Evolutionary conservation across 2,888 invertebrate species (phyloP).

Genomic region (Dermolepida albohirtum): DNA sequence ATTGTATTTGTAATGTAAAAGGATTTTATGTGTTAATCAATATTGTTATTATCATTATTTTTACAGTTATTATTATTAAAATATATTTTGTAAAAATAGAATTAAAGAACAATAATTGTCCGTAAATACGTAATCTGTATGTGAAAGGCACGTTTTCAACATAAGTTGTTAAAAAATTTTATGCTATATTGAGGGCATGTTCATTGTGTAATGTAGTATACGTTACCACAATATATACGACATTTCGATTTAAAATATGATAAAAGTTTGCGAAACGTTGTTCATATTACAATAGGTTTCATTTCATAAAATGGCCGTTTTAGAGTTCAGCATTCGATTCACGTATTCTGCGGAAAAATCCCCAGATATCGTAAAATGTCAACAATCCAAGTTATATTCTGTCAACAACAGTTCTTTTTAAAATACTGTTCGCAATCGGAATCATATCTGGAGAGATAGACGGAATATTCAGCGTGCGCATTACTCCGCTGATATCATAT

Average conservation of each 20-base stretch:
- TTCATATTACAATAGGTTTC: constrained; percentile 40
- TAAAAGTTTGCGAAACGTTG: constrained; percentile 39
- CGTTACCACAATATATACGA: neutral
- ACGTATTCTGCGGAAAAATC: constrained; percentile 52
- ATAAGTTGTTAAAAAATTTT: no score
- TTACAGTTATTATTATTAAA: no score
- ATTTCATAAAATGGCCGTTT: constrained; percentile 40
- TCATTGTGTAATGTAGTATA: no score
- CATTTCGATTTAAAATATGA: constrained; percentile 26
- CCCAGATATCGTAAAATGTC: constrained; percentile 54
- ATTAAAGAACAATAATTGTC: no score
- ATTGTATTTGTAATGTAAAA: no score
- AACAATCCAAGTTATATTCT: constrained; percentile 56
- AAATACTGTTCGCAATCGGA: constrained; percentile 35
- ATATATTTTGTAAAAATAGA: no score
- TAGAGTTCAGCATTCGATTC: constrained; percentile 49
- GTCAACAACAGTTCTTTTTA: constrained; percentile 46
- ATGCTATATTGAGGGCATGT: no score
- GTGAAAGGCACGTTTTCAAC: no score
- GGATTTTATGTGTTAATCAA: no score
- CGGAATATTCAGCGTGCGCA: constrained; percentile 20
- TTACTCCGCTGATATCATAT: constrained; percentile 17
- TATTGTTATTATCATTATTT: no score
- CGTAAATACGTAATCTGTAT: no score
- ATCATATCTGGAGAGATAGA: constrained; percentile 30